A percentile compares a stretch with the other conserved stretches of the same genome.
Conservation (phyloP, 2,888 invertebrate species). For the Eupithecia pulchellata region DNA sequence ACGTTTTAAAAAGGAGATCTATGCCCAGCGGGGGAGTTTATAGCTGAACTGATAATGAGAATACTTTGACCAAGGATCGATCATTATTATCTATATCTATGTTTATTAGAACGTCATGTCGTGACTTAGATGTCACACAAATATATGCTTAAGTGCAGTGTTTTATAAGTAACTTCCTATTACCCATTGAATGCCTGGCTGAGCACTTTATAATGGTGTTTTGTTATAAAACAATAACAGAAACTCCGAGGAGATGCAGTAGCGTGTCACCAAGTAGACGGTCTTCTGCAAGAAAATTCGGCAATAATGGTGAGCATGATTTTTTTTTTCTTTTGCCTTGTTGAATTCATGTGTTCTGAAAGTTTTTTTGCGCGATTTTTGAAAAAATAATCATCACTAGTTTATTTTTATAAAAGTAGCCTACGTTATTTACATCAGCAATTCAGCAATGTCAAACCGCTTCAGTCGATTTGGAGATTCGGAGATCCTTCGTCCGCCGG, state of each 20-base stretch:
- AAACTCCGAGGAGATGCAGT: conserved; percentile 64
- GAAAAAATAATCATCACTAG: too few relatives aligned
- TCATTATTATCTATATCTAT: neutral
- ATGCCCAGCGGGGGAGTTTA: neutral
- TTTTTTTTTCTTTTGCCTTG: too few relatives aligned
- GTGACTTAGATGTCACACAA: neutral
- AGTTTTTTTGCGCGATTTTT: too few relatives aligned
- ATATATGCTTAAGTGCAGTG: neutral
- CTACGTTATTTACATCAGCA: too few relatives aligned
- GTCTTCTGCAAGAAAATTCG: conserved; percentile 46
- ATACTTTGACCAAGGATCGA: neutral
- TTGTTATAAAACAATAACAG: conserved; percentile 80
- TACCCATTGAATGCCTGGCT: conserved; percentile 18
- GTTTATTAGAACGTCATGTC: neutral
- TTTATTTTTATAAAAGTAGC: too few relatives aligned
- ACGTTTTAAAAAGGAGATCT: neutral
- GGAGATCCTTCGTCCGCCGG: too few relatives aligned
- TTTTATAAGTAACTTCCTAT: conserved; percentile 4
- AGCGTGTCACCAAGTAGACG: conserved; percentile 64
- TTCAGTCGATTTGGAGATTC: too few relatives aligned
- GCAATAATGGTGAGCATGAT: conserved; percentile 48
- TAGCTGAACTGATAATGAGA: neutral
- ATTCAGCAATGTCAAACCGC: too few relatives aligned
- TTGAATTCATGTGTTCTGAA: too few relatives aligned
- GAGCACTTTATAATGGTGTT: conserved; percentile 70